These are phyloP conservation scores for Theodoxus fluviatilis DNA, from an alignment of 2,888 invertebrate species.

Conservation along the genomic window DNA sequence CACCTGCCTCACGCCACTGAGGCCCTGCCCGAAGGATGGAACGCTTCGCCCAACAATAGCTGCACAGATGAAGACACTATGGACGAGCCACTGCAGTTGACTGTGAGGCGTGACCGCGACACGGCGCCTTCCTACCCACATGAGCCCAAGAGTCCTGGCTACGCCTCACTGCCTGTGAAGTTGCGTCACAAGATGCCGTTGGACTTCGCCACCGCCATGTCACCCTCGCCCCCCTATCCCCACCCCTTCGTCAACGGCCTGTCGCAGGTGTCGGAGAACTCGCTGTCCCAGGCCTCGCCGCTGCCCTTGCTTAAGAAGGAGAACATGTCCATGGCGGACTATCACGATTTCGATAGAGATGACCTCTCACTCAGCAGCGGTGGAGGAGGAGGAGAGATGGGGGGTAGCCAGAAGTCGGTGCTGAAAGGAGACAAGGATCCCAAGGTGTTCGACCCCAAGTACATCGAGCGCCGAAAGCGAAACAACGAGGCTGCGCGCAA, in stretches of 20 bases:
- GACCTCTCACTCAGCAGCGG: conserved; percentile 16
- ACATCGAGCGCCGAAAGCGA: conserved; percentile 65
- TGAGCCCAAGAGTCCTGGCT: not conserved
- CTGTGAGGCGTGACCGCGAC: conserved; percentile 31
- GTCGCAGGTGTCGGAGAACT: conserved; percentile 53
- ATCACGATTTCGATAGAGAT: too few species aligned
- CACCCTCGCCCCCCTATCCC: conserved; percentile 26
- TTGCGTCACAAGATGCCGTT: conserved; percentile 20
- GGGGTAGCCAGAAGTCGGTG: not conserved
- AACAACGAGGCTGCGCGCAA: conserved; percentile 68
- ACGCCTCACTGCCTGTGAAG: conserved; percentile 12
- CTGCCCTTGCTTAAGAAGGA: conserved; percentile 41
- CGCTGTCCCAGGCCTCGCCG: conserved; percentile 48
- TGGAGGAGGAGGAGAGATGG: conserved; percentile 19
- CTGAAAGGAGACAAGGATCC: conserved; percentile 29
- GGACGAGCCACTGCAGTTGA: conserved; percentile 39
- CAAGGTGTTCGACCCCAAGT: conserved; percentile 53
- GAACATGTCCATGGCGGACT: not conserved
- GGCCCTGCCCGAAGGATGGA: conserved; percentile 7
- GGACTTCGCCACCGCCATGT: conserved; percentile 4
- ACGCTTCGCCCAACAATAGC: conserved; percentile 33
- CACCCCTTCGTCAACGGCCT: conserved; percentile 49
- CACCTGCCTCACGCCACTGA: conserved; percentile 28
- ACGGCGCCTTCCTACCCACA: not conserved
- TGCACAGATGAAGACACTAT: conserved; percentile 34